phyloP scores from a whole-genome alignment of 2,888 invertebrate genomes.

The Tiliacea aurago region DNA sequence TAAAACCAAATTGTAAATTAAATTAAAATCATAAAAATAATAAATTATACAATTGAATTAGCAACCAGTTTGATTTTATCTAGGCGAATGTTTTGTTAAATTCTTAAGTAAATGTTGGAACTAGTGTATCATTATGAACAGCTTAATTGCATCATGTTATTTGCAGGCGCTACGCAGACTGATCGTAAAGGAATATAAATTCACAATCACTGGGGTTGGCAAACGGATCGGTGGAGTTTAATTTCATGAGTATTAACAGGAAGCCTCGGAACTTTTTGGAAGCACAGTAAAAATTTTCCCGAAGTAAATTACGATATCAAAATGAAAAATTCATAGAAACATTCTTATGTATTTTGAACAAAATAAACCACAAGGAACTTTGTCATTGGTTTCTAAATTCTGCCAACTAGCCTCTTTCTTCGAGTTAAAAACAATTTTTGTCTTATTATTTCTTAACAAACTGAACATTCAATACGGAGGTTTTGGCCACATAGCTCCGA shows the following conservation, averaged over 20 bases:
- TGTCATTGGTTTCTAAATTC: background rate
- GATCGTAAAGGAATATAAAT: background rate
- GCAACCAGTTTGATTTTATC: background rate
- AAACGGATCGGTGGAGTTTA: background rate
- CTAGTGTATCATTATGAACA: background rate
- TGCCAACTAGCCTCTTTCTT: background rate
- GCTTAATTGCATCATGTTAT: constrained; percentile 7
- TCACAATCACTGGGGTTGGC: background rate
- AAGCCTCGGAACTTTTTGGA: background rate
- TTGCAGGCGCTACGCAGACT: constrained; percentile 5
- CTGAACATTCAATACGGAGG: constrained; percentile 39
- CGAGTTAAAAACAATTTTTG: background rate
- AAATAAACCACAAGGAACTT: background rate
- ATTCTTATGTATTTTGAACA: background rate
- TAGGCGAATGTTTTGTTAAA: background rate
- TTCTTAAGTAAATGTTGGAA: background rate
- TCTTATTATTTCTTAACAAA: constrained; percentile 23
- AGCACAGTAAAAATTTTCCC: background rate
- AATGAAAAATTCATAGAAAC: background rate
- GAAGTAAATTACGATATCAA: background rate
- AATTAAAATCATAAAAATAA: no score
- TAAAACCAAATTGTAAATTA: no score
- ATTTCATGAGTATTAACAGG: background rate
- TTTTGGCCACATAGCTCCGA: constrained; percentile 61
- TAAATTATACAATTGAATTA: no score